Conservation (phyloP, 1,140 invertebrate genomes). For the Tachypleus tridentatus region DNA sequence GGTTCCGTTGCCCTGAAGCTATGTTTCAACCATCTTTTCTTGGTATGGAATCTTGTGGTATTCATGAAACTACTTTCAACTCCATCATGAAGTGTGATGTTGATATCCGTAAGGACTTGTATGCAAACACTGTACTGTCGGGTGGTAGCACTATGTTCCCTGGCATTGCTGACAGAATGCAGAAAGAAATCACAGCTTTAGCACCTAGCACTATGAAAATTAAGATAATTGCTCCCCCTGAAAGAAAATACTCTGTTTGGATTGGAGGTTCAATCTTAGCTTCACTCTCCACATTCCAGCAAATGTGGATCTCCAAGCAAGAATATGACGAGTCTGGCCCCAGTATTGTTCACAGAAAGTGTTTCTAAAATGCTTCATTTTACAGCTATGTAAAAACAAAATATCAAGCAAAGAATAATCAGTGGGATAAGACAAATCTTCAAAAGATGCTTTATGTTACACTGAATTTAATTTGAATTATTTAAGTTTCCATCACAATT, state of each 20-base stretch:
- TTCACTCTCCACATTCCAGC: constrained; percentile 49
- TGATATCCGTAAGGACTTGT: constrained; percentile 41
- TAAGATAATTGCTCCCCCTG: constrained; percentile 48
- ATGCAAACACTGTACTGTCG: constrained; percentile 70
- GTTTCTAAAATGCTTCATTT: too few relatives aligned
- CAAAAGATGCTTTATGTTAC: too few relatives aligned
- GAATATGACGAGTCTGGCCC: too few relatives aligned
- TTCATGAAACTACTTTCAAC: constrained; percentile 63
- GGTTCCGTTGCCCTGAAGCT: constrained; percentile 43
- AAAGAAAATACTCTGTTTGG: constrained; percentile 47
- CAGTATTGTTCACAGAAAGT: too few relatives aligned
- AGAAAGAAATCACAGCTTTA: constrained; percentile 42
- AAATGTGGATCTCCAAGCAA: constrained; percentile 44
- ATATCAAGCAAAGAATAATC: too few relatives aligned
- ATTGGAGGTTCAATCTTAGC: constrained; percentile 47
- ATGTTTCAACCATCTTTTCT: constrained; percentile 55
- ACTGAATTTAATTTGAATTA: too few relatives aligned
- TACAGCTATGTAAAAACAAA: too few relatives aligned
- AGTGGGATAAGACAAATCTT: too few relatives aligned
- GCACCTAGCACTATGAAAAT: constrained; percentile 48
- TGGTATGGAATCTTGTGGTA: constrained; percentile 69
- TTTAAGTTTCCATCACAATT: too few relatives aligned
- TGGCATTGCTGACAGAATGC: constrained; percentile 42
- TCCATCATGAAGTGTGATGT: constrained; percentile 47
- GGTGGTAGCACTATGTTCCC: constrained; percentile 71